Base-by-base conservation (phyloP, 1,140 invertebrate genomes). In the Fopius arisanus region DNA sequence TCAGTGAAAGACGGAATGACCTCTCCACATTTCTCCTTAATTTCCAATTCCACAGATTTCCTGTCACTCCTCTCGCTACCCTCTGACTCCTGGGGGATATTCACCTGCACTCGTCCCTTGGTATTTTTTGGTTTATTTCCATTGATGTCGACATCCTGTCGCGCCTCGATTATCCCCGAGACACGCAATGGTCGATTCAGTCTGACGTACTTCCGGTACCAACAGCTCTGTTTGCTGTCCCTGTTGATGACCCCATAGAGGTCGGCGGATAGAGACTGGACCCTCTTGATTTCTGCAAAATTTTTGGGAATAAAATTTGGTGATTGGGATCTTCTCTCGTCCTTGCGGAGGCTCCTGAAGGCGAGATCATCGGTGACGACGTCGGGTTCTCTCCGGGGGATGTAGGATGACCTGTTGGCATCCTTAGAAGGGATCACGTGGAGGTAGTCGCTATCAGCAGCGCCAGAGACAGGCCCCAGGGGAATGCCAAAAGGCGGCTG, bases 401-500 rank as follows among this genome's bases (percentile, higher is more conserved):
- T 90, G 83, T 92, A 92, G 12, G 89, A 82, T 3, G 91, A 91
- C 75, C 90, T 88, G 71, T 89, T 90, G 29, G 90, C 83, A 3
- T 62, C 51, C 21, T 78, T 89, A 75, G 89, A 88, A 2, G 94
- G 93, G 16, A 89, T 90, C 0, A 92, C 92, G 79, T 96, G 95
- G 41, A 97, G 88, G 80, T 97, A 97, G 82, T 97, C 95, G 75
- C 91, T 94, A 63, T 93, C 91, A 0, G 95, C 90, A 16, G 93
- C 92, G 6, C 92, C 89, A 0, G 94, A 90, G 4, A 96, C 90
- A 7, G 94, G 95, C 4, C 94, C 94, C 9, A 96, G 80, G 0
- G 96, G 95, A 79, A 97, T 96, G 14, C 96, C 96, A 84, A 97
- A 97, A 0, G 94, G 95, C 26, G 95, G 95, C 81, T 96, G 95